A percentile compares a stretch with the other conserved stretches of the same genome.
phyloP scores from a whole-genome alignment of 1,140 invertebrate species.

The Diabrotica undecimpunctata region DNA sequence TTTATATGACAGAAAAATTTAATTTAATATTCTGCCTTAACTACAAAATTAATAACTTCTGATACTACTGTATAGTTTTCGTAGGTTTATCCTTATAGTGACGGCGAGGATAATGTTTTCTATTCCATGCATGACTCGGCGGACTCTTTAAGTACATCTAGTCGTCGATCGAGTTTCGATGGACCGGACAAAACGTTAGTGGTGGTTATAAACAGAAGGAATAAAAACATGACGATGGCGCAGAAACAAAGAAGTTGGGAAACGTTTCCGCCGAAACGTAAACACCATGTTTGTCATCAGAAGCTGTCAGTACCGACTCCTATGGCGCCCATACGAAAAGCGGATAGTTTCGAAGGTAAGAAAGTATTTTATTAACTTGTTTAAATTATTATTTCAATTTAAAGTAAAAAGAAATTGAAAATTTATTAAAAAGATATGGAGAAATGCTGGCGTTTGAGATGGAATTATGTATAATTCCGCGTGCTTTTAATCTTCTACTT shows the following conservation, averaged over 20 bases:
- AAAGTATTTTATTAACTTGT: not conserved
- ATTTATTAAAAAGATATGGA: too few species aligned
- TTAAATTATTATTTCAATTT: too few species aligned
- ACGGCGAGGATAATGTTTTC: slow-evolving; percentile 60
- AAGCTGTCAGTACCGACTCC: slow-evolving; percentile 38
- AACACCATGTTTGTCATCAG: slow-evolving; percentile 39
- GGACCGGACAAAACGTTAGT: slow-evolving; percentile 46
- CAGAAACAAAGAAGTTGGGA: slow-evolving; percentile 65
- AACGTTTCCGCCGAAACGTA: slow-evolving; percentile 58
- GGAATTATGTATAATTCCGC: too few species aligned
- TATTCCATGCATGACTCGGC: slow-evolving; percentile 48
- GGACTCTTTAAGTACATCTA: slow-evolving; percentile 42
- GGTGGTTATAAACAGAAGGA: slow-evolving; percentile 46
- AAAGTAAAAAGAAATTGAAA: too few species aligned
- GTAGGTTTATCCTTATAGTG: slow-evolving; percentile 57
- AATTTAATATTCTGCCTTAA: too few species aligned
- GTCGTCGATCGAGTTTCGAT: slow-evolving; percentile 50
- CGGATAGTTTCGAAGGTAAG: slow-evolving; percentile 39
- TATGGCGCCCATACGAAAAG: slow-evolving; percentile 31
- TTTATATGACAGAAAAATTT: too few species aligned
- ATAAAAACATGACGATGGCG: slow-evolving; percentile 51
- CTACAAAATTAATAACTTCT: too few species aligned
- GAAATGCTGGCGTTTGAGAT: too few species aligned
- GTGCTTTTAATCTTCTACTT: too few species aligned
- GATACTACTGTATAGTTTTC: slow-evolving; percentile 2